A percentile compares a stretch with the other conserved stretches of the same genome.
phyloP scores from a whole-genome alignment of 2,797 vertebrate species.

The Myotis daubentonii region DNA sequence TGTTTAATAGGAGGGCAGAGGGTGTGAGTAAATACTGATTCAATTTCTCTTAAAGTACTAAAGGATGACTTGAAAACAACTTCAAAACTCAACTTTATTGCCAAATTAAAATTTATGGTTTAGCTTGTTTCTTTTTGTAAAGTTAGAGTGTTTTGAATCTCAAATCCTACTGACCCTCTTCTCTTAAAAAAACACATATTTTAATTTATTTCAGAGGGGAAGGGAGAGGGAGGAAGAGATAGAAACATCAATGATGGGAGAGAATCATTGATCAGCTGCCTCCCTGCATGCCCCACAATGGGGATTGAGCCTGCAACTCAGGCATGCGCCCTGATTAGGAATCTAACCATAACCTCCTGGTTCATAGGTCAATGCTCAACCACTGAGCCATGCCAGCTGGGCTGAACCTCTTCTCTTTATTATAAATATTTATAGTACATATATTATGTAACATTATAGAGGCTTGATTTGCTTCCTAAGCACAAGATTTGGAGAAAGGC shows the following conservation, averaged over 20 bases:
- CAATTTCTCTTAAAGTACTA: neutral
- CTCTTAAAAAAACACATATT: neutral
- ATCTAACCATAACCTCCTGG: no score
- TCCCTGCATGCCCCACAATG: no score
- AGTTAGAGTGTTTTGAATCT: neutral
- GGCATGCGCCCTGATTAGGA: no score
- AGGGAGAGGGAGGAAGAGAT: no score
- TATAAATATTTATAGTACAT: neutral
- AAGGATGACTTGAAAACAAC: neutral
- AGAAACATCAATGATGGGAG: no score
- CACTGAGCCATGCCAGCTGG: no score
- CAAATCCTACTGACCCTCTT: neutral
- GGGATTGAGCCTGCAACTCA: no score
- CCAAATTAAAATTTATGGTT: slow-evolving; percentile 9
- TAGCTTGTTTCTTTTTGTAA: neutral
- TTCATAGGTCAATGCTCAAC: no score
- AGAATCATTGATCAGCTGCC: no score
- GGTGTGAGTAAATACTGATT: neutral
- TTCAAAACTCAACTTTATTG: neutral
- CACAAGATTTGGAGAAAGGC: neutral
- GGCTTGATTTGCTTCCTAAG: neutral
- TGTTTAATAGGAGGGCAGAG: neutral
- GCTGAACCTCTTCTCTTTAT: neutral
- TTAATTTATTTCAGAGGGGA: no score
- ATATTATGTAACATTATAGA: neutral